Evolutionary conservation across 1,140 invertebrate genomes (phyloP), one percentile per base, ranked within the genome.

Genomic region (Ctenoplectra terminalis): DNA sequence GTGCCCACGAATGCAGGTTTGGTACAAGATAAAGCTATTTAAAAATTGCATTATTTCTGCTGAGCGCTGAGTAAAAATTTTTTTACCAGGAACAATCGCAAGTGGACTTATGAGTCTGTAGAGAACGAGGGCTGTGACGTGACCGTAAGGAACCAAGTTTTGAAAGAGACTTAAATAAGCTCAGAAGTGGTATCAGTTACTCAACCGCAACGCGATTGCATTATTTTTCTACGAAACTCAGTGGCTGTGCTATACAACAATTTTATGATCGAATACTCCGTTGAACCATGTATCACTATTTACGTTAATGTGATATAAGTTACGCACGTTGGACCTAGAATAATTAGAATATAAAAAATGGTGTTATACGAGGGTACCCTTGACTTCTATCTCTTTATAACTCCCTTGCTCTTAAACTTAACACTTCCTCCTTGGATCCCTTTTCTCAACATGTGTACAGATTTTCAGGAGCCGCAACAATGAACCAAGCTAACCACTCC

Each of bases 1-100:
- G 96, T 92, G 95, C 94, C 20, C 93, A 94, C 66, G 95, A 96
- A 70, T 96, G 96, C 93, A 95, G 94, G 94, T 94, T 54, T 54
- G 11, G 2, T 2, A 34, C 72, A 9, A n/a, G 2, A 48, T 3
- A 23, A 0, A 8, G 2, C 2, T 15, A 0, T 29, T 31, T 15
- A 23, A 0, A 31, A 54, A 11, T 2, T 15, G 0, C 60, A 2
- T 43, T 34, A 34, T 5, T 40, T 11, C 2, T 20, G 15, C 0
- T 4, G 5, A 8, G 1, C 0, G 2, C 6, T 43, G 43, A 64
- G 6, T 2, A 26, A 4, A 8, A 1, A n/a, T 23, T 29, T 8
- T n/a, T 67, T 69, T 50, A 0, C 60, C 40, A 94, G 93, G 78
- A 89, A 77, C 46, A 91, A 92, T 81, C 87, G 93, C 43, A 92